These are phyloP conservation scores for Fukomys damarensis DNA, from an alignment of 2,113 vertebrate genomes.

Conservation along the genomic window DNA sequence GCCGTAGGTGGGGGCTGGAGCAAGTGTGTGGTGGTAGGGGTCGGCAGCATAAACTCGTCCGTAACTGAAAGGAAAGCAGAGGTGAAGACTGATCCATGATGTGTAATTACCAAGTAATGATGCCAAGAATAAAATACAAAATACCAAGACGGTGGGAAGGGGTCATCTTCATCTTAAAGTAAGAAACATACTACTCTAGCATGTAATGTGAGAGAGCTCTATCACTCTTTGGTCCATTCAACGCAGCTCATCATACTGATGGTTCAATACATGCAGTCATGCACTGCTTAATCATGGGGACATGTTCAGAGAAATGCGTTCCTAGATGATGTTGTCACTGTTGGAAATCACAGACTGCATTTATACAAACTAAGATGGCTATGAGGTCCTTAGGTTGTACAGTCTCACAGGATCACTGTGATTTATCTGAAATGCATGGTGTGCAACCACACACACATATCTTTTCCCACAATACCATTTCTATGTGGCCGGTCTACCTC, in stretches of 20 bases:
- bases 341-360: background rate
- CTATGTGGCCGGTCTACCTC: background rate
- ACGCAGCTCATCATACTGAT: fast-evolving
- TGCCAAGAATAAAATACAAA: background rate
- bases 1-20: slow-evolving; percentile 99
- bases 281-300: background rate
- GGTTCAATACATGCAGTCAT: too few relatives aligned
- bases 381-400: background rate
- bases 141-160: background rate
- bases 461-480: background rate
- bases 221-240: background rate
- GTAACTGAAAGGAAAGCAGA: slow-evolving; percentile 92
- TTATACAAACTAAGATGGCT: background rate
- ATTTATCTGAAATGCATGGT: background rate
- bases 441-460: too few relatives aligned
- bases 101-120: fast-evolving
- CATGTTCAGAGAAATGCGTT: background rate
- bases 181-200: background rate
- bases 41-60: slow-evolving; percentile 99
- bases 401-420: background rate
- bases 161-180: background rate
- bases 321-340: background rate
- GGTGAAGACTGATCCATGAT: slow-evolving; percentile 53
- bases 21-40: slow-evolving; percentile 99
- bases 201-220: background rate